A percentile compares a stretch with the other conserved stretches of the same genome.
Evolutionary conservation across 2,797 vertebrate species (phyloP).

Genomic region (Myioborus melanocephalus): DNA sequence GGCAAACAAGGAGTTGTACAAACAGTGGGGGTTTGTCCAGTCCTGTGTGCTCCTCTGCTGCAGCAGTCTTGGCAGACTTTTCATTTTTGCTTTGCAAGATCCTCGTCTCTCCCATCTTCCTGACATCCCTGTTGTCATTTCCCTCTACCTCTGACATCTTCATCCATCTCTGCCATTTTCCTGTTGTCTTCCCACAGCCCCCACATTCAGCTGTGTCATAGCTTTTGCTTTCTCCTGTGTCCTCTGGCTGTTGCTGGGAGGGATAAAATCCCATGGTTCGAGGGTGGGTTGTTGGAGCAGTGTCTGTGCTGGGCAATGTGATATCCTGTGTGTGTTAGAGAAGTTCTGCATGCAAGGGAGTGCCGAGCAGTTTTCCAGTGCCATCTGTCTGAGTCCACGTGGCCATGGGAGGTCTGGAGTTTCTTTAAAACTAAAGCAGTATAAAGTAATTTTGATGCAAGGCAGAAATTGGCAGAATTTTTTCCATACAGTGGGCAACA

Average conservation of each 20-base stretch:
- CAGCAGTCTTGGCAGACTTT: neutral
- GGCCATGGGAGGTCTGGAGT: neutral
- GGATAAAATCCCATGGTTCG: accelerated
- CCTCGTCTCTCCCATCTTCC: neutral
- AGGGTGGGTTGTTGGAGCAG: neutral
- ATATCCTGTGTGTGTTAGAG: neutral
- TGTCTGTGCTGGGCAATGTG: neutral
- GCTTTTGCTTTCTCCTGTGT: neutral
- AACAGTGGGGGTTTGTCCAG: neutral
- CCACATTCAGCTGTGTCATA: neutral
- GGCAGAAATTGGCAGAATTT: neutral
- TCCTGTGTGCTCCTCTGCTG: neutral
- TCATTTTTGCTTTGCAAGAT: neutral
- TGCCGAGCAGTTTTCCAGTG: neutral
- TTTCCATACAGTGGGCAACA: neutral
- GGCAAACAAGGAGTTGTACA: neutral
- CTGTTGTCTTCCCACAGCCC: neutral
- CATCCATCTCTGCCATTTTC: neutral
- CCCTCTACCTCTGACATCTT: neutral
- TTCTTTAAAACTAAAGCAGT: neutral
- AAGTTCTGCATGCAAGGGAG: neutral
- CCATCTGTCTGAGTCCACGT: accelerated
- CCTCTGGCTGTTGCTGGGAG: neutral
- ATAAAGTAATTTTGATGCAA: neutral
- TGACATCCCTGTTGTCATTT: neutral